These are phyloP conservation scores for Sorex fumeus DNA, from an alignment of 2,113 vertebrate species.

Conservation along the genomic window DNA sequence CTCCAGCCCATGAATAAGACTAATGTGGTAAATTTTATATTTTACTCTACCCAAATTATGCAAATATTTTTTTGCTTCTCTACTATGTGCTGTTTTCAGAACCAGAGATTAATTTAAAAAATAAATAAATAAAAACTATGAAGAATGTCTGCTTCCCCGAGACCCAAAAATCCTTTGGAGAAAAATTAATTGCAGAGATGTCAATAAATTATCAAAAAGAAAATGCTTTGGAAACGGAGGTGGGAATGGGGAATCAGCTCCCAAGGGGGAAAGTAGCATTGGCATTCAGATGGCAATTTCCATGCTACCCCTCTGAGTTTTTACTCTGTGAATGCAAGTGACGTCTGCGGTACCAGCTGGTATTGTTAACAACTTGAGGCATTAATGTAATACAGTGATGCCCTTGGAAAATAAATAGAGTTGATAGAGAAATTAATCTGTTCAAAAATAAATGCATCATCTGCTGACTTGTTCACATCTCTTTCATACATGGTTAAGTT, in stretches of 20 bases:
- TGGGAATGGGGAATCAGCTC: not conserved
- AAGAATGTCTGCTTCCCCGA: not conserved
- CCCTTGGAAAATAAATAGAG: conserved; percentile 77
- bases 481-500: conserved; percentile 69
- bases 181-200: not conserved
- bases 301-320: not conserved
- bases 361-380: conserved; percentile 62
- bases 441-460: conserved; percentile 79
- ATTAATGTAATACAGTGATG: conserved; percentile 69
- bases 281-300: conserved; percentile 17
- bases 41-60: not conserved
- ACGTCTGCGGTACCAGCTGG: conserved; percentile 67
- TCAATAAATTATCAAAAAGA: not conserved
- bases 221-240: not conserved
- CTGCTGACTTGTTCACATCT: conserved; percentile 55
- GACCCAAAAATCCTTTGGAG: not conserved
- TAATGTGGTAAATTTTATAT: not conserved
- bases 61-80: conserved; percentile 10
- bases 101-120: not conserved
- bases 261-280: not conserved
- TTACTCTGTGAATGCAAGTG: conserved; percentile 16
- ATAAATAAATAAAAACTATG: not conserved
- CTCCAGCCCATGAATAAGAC: not conserved
- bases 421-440: conserved; percentile 74
- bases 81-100: not conserved